These are phyloP conservation scores for Pteromalus puparum DNA, from an alignment of 1,140 invertebrate species.

Conservation along the genomic window DNA sequence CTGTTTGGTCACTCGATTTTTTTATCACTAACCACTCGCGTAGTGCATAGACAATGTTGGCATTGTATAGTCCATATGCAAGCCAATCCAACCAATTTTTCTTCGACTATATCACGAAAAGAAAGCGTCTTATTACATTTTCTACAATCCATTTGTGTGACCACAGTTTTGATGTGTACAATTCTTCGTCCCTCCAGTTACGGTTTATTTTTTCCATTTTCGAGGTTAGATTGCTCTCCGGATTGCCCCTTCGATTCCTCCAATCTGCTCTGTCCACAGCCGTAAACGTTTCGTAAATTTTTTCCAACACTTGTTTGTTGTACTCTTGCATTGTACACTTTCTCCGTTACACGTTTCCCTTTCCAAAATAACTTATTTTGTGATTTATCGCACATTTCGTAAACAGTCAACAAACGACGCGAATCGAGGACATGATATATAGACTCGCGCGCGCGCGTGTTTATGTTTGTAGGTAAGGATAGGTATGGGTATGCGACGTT, in stretches of 20 bases:
- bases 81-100: not conserved
- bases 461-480: not conserved
- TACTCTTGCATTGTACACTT: not conserved
- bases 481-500: not conserved
- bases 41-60: not conserved
- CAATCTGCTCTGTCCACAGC: not conserved
- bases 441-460: not conserved
- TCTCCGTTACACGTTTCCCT: not conserved
- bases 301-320: not conserved
- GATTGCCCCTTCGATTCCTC: not conserved
- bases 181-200: not conserved
- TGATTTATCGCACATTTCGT: not conserved
- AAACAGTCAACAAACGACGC: not conserved
- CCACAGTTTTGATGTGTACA: not conserved
- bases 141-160: not conserved
- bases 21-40: not conserved
- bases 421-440: not conserved
- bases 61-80: not conserved
- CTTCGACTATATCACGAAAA: not conserved
- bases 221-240: not conserved
- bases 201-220: not conserved
- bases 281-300: not conserved
- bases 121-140: not conserved
- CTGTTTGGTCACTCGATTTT: not conserved
- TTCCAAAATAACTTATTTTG: not conserved